Evolutionary conservation across 2,797 vertebrate genomes (phyloP), one percentile per base, ranked within the genome.

Genomic region (Xenops minutus): DNA sequence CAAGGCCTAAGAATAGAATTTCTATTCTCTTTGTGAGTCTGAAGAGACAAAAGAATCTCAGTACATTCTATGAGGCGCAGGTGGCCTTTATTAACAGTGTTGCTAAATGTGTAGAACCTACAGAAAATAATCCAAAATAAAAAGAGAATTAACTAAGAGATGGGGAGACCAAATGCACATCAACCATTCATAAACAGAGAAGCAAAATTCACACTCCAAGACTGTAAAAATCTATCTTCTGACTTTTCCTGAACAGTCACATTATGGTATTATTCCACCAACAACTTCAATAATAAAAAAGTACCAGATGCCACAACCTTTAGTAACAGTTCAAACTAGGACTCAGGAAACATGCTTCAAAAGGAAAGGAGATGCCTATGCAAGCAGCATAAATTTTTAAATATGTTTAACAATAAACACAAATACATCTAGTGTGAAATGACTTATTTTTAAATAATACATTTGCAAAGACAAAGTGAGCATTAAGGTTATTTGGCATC

Each of bases 311-410:
- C 56, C 74, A 27, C 32, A 88, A 64, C 17, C 34, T 80, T 67
- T 12, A 67, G 13, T 21, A 89, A 49, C 49, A 78, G 46, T 11
- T 85, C 64, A 13, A 77, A 58, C 46, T n/a, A 66, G 37, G 29
- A 73, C 16, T 24, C 13, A 18, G 26, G 29, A 77, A 72, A 75
- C 1, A 9, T 23, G 26, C 43, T 88, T 88, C 39, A 43, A 48
- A 89, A 66, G 4, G 41, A 72, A 82, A 64, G 56, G 34, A 92
- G 63, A 92, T 92, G 55, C 22, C 48, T 51, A 23, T 6, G 37
- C 58, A 92, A 96, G 90, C 43, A 77, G 52, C 19, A 67, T 93
- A 67, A 46, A 73, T 90, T 93, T 92, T 96, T 74, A 92, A 96
- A 85, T 10, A 32, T 4, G 11, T 74, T 95, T 92, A 95, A 82